Percentiles rank a stretch among this genome's conserved stretches.
Conservation (phyloP, 2,888 invertebrate genomes). For the Mesorhabditis sp. region DNA sequence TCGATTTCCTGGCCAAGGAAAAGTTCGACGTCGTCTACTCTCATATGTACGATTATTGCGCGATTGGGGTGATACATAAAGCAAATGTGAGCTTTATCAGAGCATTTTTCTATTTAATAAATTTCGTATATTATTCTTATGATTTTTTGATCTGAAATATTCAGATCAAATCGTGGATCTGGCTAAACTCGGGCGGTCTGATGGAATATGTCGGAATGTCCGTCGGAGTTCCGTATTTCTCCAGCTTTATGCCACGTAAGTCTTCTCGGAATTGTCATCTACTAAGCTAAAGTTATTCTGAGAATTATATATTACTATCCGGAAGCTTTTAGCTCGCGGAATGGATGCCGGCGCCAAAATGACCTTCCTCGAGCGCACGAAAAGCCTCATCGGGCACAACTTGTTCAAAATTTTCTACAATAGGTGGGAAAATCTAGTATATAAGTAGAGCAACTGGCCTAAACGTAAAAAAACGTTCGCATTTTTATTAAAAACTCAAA, state of each 20-base stretch:
- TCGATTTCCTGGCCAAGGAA: constrained; percentile 27
- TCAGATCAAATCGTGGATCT: constrained; percentile 48
- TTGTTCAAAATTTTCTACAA: constrained; percentile 17
- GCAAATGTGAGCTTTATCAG: constrained; percentile 14
- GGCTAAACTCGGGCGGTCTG: constrained; percentile 46
- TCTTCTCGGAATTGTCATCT: not conserved
- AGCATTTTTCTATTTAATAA: too few species aligned
- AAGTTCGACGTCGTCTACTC: constrained; percentile 48
- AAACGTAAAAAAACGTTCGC: too few species aligned
- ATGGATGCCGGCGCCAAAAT: constrained; percentile 41
- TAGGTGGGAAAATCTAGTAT: not conserved
- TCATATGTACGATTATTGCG: constrained; percentile 42
- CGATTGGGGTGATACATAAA: constrained; percentile 42
- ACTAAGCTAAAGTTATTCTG: constrained; percentile 1
- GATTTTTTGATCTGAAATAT: not conserved
- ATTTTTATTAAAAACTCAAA: too few species aligned
- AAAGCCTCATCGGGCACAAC: constrained; percentile 38
- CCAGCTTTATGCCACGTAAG: constrained; percentile 40
- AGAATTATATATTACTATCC: not conserved
- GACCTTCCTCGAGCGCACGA: constrained; percentile 34
- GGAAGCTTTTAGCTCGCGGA: constrained; percentile 26
- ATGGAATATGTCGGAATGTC: constrained; percentile 37
- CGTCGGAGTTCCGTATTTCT: constrained; percentile 41
- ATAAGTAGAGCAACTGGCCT: too few species aligned
- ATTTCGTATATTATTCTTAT: not conserved